Percentiles rank a stretch among this genome's conserved stretches.
Evolutionary conservation across 2,113 vertebrate genomes (phyloP).

Genomic region (Anseranas semipalmata): DNA sequence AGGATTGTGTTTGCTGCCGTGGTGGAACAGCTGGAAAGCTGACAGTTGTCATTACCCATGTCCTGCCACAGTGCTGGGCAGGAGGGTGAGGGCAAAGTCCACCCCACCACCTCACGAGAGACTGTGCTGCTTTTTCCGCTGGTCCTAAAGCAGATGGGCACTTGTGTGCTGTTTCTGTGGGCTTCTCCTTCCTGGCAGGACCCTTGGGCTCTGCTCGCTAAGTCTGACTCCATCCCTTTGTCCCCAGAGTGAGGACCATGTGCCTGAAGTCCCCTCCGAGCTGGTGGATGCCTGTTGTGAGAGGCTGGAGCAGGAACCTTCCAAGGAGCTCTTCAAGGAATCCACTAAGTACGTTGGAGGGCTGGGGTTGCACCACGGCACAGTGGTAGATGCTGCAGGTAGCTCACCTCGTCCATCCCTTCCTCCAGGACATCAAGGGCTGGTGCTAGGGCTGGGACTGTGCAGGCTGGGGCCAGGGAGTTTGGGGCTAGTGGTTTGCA

Average conservation of each 20-base stretch:
- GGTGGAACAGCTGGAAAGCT: neutral
- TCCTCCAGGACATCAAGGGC: neutral
- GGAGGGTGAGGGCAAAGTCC: neutral
- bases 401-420: neutral
- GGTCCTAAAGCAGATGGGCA: neutral
- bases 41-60: neutral
- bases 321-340: conserved; percentile 96
- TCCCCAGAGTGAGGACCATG: conserved; percentile 86
- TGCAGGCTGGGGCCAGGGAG: neutral
- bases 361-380: neutral
- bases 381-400: neutral
- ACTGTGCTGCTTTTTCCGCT: neutral
- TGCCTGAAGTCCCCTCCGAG: conserved; percentile 87
- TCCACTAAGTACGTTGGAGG: conserved; percentile 87
- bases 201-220: neutral
- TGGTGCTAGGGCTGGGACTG: neutral
- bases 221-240: conserved; percentile 28
- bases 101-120: neutral
- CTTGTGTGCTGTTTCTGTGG: neutral
- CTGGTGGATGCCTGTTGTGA: conserved; percentile 86
- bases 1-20: neutral
- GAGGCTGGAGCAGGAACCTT: conserved; percentile 87
- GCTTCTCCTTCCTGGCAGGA: neutral
- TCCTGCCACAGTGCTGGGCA: neutral
- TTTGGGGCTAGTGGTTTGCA: neutral